Conservation (phyloP, 2,797 vertebrate genomes). For the Aldrovandia affinis region DNA sequence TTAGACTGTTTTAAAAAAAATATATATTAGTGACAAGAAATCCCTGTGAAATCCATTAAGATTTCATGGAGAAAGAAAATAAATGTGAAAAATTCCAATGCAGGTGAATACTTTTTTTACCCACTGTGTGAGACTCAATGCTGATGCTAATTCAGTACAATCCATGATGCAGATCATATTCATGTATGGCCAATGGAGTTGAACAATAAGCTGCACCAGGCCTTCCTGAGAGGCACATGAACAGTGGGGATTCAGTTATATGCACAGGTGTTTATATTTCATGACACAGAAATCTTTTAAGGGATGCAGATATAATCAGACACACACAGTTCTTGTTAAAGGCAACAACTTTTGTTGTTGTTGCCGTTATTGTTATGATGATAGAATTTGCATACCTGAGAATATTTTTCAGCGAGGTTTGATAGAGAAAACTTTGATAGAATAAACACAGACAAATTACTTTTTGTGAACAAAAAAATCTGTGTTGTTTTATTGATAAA, state of each 20-base stretch:
- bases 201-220: not conserved
- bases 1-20: no score
- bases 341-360: not conserved
- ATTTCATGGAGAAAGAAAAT: no score
- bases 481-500: not conserved
- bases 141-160: not conserved
- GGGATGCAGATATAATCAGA: not conserved
- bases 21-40: no score
- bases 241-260: not conserved
- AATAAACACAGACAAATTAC: not conserved
- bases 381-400: not conserved
- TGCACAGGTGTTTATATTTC: not conserved
- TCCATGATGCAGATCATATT: not conserved
- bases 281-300: not conserved
- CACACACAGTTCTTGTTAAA: not conserved
- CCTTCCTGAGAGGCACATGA: not conserved
- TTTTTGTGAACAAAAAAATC: not conserved
- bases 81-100: no score
- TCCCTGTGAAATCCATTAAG: no score
- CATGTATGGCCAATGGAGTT: not conserved
- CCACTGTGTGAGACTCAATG: no score
- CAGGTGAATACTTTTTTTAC: no score
- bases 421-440: not conserved
- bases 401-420: not conserved
- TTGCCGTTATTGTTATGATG: not conserved